Base-by-base conservation (phyloP, 2,113 vertebrate genomes). In the Podarcis raffonei region DNA sequence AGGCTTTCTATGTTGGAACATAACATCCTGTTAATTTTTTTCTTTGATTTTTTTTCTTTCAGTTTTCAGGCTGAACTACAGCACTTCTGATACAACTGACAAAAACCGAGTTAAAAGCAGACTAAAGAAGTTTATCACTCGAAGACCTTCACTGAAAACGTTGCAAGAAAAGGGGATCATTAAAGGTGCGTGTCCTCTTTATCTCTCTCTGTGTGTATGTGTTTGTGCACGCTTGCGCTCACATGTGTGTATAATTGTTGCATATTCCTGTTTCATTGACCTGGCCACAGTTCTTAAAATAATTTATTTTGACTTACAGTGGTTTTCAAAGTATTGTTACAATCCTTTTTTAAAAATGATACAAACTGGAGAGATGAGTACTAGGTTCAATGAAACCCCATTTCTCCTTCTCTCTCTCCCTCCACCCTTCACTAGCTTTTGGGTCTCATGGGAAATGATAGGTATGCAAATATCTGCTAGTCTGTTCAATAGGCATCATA, bases 141-240 rank as follows among this genome's bases (percentile, higher is more conserved):
- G 98, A 87, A 97, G 98, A 93, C 98, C 98, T 9, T 98, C 98
- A 32, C 93, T 98, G 96, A 98, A 98, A 97, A 97, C 97, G 0
- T 91, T 98, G 92, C 98, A 98, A 95, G 98, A 98, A 90, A 98
- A 98, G 86, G 98, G 98, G 87, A 94, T 98, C 90, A 98, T 98
- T 96, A 98, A 98, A 98, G 98, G 98, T 98, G 95, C 91, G 93
- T 93, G 15, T 57, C 65, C n/a, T 83, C 88, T 86, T 93, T 92
- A 11, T 53, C 2, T 53, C 9, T 53, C 48, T 48, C 48, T 48
- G 30, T 59, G 20, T 42, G 0, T 42, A 5, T 53, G 42, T 66
- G 48, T 12, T 11, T 53, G 11, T 53, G 48, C 48, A 53, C 9
- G 48, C 48, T 53, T 9, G 9, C 48, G 9, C 48, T 53, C 48